phyloP scores from a whole-genome alignment of 2,797 vertebrate genomes.

The Delichon dasypus region DNA sequence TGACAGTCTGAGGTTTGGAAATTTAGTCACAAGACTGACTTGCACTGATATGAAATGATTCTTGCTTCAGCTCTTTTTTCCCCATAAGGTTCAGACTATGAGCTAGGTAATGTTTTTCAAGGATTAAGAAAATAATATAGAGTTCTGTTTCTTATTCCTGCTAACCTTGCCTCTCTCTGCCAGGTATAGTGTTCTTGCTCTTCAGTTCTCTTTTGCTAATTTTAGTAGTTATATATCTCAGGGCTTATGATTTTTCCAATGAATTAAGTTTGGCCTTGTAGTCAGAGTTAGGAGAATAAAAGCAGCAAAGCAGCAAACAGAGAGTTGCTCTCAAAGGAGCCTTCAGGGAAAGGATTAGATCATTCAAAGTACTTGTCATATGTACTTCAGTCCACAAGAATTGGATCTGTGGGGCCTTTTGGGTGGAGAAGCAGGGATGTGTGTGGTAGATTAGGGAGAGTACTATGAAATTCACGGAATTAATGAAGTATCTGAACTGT shows the following conservation, averaged over 20 bases:
- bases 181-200: not conserved
- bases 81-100: not conserved
- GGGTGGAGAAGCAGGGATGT: not conserved
- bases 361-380: not conserved
- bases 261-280: not conserved
- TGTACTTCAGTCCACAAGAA: not conserved
- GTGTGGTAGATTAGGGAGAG: not conserved
- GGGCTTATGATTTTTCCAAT: not conserved
- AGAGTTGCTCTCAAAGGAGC: not conserved
- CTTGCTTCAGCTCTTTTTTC: not conserved
- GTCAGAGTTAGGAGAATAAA: not conserved
- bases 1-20: not conserved
- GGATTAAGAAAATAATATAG: not conserved
- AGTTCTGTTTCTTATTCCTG: not conserved
- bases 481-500: not conserved
- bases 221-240: not conserved
- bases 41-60: not conserved
- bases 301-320: not conserved
- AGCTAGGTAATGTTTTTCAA: not conserved
- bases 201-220: not conserved
- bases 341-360: not conserved
- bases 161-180: not conserved
- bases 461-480: not conserved
- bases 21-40: not conserved
- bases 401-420: not conserved